Conservation (phyloP, 2,888 invertebrate species). For the Podabrus alpinus region DNA sequence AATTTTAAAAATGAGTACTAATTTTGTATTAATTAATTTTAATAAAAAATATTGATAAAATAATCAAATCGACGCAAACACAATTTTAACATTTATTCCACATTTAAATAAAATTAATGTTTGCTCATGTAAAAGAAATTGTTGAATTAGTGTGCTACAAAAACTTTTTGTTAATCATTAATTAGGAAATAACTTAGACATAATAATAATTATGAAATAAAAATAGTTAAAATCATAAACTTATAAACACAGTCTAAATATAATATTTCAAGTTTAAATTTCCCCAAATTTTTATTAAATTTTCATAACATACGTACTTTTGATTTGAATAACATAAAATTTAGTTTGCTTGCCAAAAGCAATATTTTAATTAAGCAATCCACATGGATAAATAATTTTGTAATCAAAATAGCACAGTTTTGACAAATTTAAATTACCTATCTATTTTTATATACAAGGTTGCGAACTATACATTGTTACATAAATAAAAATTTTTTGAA, state of each 20-base stretch:
- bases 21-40: neutral
- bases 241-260: neutral
- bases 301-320: neutral
- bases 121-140: no score
- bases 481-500: no score
- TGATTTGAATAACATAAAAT: neutral
- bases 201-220: no score
- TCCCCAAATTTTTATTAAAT: neutral
- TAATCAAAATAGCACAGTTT: neutral
- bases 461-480: neutral
- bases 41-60: neutral
- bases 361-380: neutral
- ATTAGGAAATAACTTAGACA: no score
- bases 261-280: neutral
- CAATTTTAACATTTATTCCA: no score
- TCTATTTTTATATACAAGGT: neutral
- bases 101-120: no score
- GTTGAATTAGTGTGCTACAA: no score
- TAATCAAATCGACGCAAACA: neutral
- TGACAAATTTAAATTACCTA: neutral
- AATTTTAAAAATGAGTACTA: neutral
- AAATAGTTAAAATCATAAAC: no score
- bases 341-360: neutral
- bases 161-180: no score
- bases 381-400: neutral